Evolutionary conservation across 2,113 vertebrate genomes (phyloP).

Genomic region (Pseudopipra pipra): DNA sequence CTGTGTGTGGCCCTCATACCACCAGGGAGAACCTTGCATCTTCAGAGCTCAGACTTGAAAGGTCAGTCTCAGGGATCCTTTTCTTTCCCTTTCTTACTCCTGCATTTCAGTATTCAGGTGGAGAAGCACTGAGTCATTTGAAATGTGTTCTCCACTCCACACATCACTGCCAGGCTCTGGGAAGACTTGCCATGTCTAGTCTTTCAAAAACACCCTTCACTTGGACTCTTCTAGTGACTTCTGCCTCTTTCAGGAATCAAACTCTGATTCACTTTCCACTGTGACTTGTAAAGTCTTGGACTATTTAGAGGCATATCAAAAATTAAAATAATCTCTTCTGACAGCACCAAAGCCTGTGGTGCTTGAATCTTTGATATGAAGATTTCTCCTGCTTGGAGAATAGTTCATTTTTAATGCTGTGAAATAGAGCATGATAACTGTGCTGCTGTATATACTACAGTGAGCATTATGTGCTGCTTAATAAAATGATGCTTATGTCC

Average conservation of each 20-base stretch:
- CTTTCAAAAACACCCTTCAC: neutral
- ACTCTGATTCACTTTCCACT: neutral
- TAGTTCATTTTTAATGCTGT: conserved; percentile 14
- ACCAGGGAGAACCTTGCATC: neutral
- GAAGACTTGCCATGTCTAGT: neutral
- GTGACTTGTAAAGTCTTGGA: neutral
- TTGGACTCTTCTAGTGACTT: neutral
- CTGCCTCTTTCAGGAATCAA: neutral
- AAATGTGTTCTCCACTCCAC: neutral
- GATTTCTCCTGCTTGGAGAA: conserved; percentile 2
- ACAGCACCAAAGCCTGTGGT: neutral
- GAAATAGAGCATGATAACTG: conserved; percentile 34
- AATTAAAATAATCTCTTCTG: neutral
- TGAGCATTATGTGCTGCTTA: neutral
- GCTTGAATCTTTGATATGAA: conserved; percentile 30
- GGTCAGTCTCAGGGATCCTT: neutral
- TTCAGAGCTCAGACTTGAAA: neutral
- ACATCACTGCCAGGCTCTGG: neutral
- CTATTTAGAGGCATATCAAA: neutral
- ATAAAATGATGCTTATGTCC: neutral
- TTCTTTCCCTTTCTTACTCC: neutral
- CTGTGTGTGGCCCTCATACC: neutral
- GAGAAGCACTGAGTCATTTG: neutral
- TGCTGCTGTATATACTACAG: neutral
- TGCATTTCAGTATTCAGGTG: neutral